Percentiles rank a stretch among this genome's conserved stretches.
Conservation (phyloP, 37 sponge, comb jelly and placozoan genomes). For the Geodia barretti region DNA sequence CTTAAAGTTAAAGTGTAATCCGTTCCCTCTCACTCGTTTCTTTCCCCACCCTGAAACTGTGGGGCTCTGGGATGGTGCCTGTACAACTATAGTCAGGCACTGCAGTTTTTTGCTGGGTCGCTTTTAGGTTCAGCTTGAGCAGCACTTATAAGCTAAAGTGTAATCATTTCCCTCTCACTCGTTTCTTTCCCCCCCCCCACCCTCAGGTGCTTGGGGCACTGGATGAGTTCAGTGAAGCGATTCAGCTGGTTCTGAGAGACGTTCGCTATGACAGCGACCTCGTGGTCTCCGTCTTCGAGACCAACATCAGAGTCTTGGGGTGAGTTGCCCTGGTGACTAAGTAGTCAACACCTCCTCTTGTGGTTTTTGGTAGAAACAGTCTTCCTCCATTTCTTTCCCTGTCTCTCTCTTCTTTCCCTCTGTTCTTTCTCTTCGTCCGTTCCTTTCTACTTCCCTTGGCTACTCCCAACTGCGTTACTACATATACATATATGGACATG, state of each 20-base stretch:
- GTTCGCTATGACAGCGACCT: slow-evolving; percentile 86
- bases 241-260: slow-evolving; percentile 66
- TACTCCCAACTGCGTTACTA: too few relatives aligned
- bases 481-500: too few relatives aligned
- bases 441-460: background rate
- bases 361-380: background rate
- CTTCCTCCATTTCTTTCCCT: background rate
- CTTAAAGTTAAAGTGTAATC: too few relatives aligned
- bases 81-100: too few relatives aligned
- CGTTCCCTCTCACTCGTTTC: too few relatives aligned
- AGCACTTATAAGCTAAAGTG: too few relatives aligned
- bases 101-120: too few relatives aligned
- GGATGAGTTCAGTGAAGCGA: slow-evolving; percentile 83
- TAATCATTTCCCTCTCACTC: too few relatives aligned
- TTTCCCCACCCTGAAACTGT: too few relatives aligned
- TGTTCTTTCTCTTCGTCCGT: background rate
- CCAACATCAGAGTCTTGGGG: slow-evolving; percentile 96
- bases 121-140: too few relatives aligned
- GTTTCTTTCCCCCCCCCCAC: background rate
- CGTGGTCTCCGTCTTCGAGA: slow-evolving; percentile 95
- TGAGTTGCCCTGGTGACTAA: slow-evolving; percentile 33
- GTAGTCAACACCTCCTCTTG: background rate
- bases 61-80: too few relatives aligned
- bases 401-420: background rate
- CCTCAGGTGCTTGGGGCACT: slow-evolving; percentile 80